Conservation (phyloP, 2,113 vertebrate genomes). For the Hemiprocne comata region DNA sequence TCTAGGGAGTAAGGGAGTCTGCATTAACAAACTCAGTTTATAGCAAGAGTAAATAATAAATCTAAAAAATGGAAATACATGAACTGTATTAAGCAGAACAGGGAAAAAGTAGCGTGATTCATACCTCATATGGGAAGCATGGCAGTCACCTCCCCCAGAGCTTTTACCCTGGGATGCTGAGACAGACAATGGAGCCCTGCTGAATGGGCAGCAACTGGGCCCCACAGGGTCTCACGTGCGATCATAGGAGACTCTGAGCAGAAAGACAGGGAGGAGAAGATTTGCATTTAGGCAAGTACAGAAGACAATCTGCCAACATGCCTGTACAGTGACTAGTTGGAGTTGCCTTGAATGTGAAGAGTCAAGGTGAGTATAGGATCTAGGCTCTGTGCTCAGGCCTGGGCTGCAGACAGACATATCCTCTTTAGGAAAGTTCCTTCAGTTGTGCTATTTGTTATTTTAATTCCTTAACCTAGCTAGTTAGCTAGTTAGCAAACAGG, state of each 20-base stretch:
- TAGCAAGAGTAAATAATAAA: background rate
- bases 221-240: rapidly evolving
- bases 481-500: background rate
- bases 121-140: background rate
- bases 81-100: background rate
- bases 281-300: background rate
- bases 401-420: background rate
- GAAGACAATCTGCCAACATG: background rate
- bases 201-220: background rate
- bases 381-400: background rate
- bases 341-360: background rate
- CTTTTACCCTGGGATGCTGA: background rate
- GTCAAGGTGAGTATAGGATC: background rate
- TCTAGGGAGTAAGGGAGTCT: background rate
- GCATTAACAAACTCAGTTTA: background rate
- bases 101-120: background rate
- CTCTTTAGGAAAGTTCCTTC: background rate
- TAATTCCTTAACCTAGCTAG: background rate
- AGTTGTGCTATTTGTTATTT: background rate
- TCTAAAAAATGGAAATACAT: background rate
- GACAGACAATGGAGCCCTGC: background rate
- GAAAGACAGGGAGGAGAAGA: background rate
- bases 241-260: background rate
- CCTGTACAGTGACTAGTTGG: background rate
- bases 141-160: background rate